These are phyloP conservation scores for Listronotus bonariensis DNA, from an alignment of 1,140 invertebrate species.

Conservation along the genomic window DNA sequence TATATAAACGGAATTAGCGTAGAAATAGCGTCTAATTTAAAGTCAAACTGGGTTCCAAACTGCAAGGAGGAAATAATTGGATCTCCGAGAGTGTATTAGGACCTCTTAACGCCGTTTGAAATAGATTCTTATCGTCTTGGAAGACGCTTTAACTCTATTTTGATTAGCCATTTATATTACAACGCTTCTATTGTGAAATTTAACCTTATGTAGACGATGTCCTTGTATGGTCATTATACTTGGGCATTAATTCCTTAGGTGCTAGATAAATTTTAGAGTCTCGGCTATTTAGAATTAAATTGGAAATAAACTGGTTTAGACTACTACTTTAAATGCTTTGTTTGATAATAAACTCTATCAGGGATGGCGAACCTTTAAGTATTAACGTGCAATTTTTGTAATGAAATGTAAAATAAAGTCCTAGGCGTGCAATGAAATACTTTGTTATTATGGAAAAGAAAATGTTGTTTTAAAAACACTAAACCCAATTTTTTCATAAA, in stretches of 20 bases:
- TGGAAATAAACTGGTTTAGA: too few species aligned
- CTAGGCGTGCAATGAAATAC: too few species aligned
- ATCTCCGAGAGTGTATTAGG: slow-evolving; percentile 36
- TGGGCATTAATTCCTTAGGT: slow-evolving; percentile 4
- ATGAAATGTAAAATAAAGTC: too few species aligned
- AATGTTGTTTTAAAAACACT: too few species aligned
- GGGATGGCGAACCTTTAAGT: too few species aligned
- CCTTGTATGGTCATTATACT: slow-evolving; percentile 25
- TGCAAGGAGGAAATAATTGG: slow-evolving; percentile 36
- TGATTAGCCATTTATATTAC: slow-evolving; percentile 32
- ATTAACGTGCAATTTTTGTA: too few species aligned
- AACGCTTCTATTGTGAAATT: slow-evolving; percentile 26
- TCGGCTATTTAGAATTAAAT: too few species aligned
- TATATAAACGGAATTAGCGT: slow-evolving; percentile 37
- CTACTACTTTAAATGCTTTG: too few species aligned
- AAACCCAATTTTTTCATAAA: too few species aligned
- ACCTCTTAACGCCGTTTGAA: slow-evolving; percentile 37
- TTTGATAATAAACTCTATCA: too few species aligned
- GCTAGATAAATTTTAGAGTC: slow-evolving; percentile 13
- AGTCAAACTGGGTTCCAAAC: slow-evolving; percentile 24
- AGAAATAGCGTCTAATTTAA: slow-evolving; percentile 40
- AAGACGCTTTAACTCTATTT: slow-evolving; percentile 30
- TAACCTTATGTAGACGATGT: slow-evolving; percentile 17
- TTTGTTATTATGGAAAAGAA: too few species aligned
- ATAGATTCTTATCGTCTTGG: slow-evolving; percentile 39